A percentile compares a stretch with the other conserved stretches of the same genome.
Conservation (phyloP, 2,113 vertebrate genomes). For the Heloderma charlesbogerti region DNA sequence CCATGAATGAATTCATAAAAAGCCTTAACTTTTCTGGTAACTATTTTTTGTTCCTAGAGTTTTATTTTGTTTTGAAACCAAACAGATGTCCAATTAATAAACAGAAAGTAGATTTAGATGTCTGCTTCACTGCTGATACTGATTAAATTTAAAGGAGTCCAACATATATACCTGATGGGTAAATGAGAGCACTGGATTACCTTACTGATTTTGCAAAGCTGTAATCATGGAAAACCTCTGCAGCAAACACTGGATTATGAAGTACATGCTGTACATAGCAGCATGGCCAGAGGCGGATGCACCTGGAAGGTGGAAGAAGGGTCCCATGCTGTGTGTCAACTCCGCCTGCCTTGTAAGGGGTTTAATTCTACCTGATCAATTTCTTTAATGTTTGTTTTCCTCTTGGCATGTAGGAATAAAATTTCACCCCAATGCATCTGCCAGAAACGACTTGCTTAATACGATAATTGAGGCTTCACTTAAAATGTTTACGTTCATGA, state of each 20-base stretch:
- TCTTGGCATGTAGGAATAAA: conserved; percentile 19
- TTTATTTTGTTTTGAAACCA: conserved; percentile 18
- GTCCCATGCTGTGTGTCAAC: not conserved
- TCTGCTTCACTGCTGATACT: conserved; percentile 3
- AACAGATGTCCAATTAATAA: not conserved
- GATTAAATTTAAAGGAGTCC: conserved; percentile 37
- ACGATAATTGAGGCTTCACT: conserved; percentile 55
- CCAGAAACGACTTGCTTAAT: conserved; percentile 49
- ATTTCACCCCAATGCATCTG: conserved; percentile 47
- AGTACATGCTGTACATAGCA: accelerated
- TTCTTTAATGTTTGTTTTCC: conserved; percentile 1
- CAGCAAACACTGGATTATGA: conserved; percentile 17
- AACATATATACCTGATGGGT: not conserved
- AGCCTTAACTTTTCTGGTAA: not conserved
- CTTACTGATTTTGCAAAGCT: conserved; percentile 17
- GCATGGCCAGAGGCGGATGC: conserved; percentile 9
- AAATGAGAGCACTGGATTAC: conserved; percentile 19
- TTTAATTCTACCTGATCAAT: not conserved
- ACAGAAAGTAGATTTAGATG: not conserved
- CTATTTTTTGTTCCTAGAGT: not conserved
- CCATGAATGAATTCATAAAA: no score
- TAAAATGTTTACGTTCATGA: conserved; percentile 28
- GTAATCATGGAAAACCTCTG: conserved; percentile 1
- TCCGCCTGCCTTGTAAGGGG: not conserved
- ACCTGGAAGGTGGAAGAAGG: conserved; percentile 28